Percentiles rank a stretch among this genome's conserved stretches.
These are phyloP conservation scores for Lepeophtheirus salmonis DNA, from an alignment of 1,140 invertebrate species.

Conservation along the genomic window DNA sequence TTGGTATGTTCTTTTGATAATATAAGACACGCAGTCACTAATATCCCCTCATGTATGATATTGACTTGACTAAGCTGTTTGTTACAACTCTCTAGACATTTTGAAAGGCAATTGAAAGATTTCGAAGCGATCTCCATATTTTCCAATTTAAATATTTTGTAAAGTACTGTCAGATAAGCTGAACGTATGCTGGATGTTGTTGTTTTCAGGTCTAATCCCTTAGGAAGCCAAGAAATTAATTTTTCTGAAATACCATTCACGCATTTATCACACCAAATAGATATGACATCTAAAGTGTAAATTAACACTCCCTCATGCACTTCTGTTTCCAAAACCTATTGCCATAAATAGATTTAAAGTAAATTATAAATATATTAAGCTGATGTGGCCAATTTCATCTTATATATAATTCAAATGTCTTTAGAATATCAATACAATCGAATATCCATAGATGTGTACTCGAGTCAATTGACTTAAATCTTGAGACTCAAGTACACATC, in stretches of 20 bases:
- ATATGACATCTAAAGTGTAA: slow-evolving; percentile 54
- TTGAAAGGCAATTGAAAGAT: slow-evolving; percentile 39
- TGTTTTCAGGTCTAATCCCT: slow-evolving; percentile 54
- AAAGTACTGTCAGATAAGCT: slow-evolving; percentile 52
- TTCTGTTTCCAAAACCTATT: slow-evolving; percentile 63
- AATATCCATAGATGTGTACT: too few species aligned
- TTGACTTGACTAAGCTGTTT: slow-evolving; percentile 41
- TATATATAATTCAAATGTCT: too few species aligned
- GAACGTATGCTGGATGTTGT: slow-evolving; percentile 53
- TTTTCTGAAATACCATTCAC: slow-evolving; percentile 43
- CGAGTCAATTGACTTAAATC: too few species aligned
- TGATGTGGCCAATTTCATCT: too few species aligned
- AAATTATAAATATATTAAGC: too few species aligned
- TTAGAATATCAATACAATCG: too few species aligned
- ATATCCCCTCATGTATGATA: background rate
- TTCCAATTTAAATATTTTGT: slow-evolving; percentile 36
- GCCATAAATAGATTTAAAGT: slow-evolving; percentile 34
- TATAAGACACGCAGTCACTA: background rate
- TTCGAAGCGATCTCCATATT: slow-evolving; percentile 33
- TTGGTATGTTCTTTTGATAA: background rate
- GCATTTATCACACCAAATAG: slow-evolving; percentile 53
- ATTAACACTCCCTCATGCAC: slow-evolving; percentile 77
- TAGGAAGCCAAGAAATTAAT: slow-evolving; percentile 55
- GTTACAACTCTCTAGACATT: slow-evolving; percentile 46
- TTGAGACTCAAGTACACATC: too few species aligned